Conservation (phyloP, 2,888 invertebrate species). For the Caradrina clavipalpis region DNA sequence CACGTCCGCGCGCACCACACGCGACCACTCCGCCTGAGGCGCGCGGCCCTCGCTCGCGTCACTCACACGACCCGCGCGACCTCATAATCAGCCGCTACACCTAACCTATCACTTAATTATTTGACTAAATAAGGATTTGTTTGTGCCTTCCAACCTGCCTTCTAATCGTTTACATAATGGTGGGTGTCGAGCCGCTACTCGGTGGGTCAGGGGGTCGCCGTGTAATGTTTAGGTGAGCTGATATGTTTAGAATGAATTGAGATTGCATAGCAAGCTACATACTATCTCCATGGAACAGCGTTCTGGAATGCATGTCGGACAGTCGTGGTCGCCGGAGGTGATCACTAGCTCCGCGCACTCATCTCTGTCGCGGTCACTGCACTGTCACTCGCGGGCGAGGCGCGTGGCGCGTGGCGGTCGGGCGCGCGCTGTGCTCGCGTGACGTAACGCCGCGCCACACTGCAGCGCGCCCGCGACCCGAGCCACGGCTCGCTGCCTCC, state of each 20-base stretch:
- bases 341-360: constrained; percentile 31
- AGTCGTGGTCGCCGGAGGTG: neutral
- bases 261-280: constrained; percentile 29
- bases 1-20: no score
- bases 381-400: constrained; percentile 33
- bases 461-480: constrained; percentile 69
- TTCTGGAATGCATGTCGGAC: constrained; percentile 33
- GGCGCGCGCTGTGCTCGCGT: constrained; percentile 62
- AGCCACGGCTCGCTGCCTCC: constrained; percentile 50
- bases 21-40: no score
- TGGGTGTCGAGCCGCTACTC: neutral
- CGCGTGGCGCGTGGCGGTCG: constrained; percentile 35
- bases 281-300: constrained; percentile 39
- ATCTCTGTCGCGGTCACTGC: constrained; percentile 33
- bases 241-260: neutral
- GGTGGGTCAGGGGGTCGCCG: neutral
- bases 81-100: no score
- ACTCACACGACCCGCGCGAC: no score
- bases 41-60: no score
- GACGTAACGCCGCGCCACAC: constrained; percentile 78
- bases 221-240: neutral
- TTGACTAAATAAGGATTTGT: no score
- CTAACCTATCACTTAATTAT: no score
- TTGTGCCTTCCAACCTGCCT: no score
- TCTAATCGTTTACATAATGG: no score